Conservation (phyloP, 2,888 invertebrate species). For the Agrochola lychnidis region DNA sequence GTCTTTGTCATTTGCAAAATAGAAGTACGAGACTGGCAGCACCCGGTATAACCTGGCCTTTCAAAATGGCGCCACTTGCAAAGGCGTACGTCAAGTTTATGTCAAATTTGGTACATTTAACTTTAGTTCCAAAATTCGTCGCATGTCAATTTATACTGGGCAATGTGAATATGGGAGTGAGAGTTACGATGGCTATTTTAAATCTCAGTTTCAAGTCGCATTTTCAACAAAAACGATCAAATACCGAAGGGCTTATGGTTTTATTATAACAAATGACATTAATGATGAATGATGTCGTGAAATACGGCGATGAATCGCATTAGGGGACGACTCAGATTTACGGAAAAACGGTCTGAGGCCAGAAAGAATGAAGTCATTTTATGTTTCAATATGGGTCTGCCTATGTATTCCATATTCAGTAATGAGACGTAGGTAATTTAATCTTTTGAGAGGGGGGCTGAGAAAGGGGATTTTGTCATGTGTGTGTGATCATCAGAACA, state of each 20-base stretch:
- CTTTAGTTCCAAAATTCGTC: constrained; percentile 2
- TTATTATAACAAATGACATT: constrained; percentile 47
- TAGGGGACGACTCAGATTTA: background rate
- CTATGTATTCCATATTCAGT: background rate
- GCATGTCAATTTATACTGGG: constrained; percentile 23
- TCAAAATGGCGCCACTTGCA: constrained; percentile 18
- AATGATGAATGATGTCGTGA: constrained; percentile 39
- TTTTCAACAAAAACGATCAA: constrained; percentile 37
- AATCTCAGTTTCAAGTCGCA: constrained; percentile 22
- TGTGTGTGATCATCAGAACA: background rate
- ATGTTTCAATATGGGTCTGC: background rate
- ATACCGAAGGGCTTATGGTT: constrained; percentile 25
- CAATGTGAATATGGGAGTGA: background rate
- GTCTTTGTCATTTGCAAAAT: constrained; percentile 50
- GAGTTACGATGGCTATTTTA: constrained; percentile 48
- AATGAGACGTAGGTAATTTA: too few relatives aligned
- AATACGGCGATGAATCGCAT: constrained; percentile 32
- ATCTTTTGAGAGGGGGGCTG: too few relatives aligned
- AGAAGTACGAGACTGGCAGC: constrained; percentile 27
- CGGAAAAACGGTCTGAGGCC: background rate
- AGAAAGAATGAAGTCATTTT: background rate
- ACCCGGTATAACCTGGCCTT: background rate
- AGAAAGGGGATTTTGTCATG: background rate
- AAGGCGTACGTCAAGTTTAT: background rate
- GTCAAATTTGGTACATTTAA: constrained; percentile 25